These are phyloP conservation scores for Nemotelus pantherinus DNA, from an alignment of 2,888 invertebrate species.

Conservation along the genomic window DNA sequence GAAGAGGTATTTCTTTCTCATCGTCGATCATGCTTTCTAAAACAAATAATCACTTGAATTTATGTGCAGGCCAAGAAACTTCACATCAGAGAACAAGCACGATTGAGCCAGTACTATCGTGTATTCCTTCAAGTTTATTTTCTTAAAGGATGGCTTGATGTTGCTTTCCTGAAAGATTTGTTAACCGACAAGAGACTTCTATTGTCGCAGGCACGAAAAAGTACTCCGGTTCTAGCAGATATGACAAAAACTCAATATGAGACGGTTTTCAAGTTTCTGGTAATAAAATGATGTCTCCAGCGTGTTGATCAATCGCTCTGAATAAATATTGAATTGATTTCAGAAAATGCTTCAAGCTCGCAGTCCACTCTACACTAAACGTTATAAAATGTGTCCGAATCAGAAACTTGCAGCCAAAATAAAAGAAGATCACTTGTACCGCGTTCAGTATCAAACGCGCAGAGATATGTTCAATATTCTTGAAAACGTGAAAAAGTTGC, in stretches of 20 bases:
- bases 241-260: constrained; percentile 56
- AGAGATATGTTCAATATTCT: constrained; percentile 58
- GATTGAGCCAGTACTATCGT: constrained; percentile 56
- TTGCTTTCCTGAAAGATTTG: constrained; percentile 57
- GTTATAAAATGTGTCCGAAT: constrained; percentile 55
- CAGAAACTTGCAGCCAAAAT: constrained; percentile 53
- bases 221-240: constrained; percentile 53
- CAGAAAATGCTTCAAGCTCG: constrained; percentile 62
- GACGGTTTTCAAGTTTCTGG: constrained; percentile 56
- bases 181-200: constrained; percentile 55
- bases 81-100: constrained; percentile 58
- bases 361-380: constrained; percentile 58
- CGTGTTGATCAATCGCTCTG: not conserved
- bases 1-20: constrained; percentile 50
- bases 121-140: constrained; percentile 60
- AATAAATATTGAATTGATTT: not conserved
- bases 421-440: constrained; percentile 55
- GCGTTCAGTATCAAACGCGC: constrained; percentile 59
- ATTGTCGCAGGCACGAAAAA: constrained; percentile 55
- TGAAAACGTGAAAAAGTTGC: constrained; percentile 54
- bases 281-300: constrained; percentile 46
- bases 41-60: not conserved
- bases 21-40: no score
- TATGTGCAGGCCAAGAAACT: constrained; percentile 55
- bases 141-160: constrained; percentile 58